A percentile compares a stretch with the other conserved stretches of the same genome.
These are phyloP conservation scores for Lasiurus cinereus DNA, from an alignment of 2,113 vertebrate species.

Conservation along the genomic window DNA sequence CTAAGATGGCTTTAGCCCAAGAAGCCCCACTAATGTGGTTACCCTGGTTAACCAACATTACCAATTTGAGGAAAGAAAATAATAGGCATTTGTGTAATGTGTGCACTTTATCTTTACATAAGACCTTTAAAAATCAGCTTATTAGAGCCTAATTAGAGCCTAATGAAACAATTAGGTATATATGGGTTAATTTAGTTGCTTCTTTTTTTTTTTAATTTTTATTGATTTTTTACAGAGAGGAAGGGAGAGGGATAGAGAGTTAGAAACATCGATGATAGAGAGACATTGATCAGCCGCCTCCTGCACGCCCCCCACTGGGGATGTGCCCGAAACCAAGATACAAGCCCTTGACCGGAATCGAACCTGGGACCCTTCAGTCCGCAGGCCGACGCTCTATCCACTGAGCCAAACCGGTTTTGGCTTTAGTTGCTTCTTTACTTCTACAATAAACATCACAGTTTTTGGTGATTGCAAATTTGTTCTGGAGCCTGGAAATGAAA, in stretches of 20 bases:
- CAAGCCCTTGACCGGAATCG: no score
- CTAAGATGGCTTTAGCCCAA: neutral
- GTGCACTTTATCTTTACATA: slow-evolving; percentile 44
- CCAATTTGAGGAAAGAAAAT: neutral
- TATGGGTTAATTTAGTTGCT: neutral
- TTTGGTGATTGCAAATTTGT: neutral
- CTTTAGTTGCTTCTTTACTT: slow-evolving; percentile 18
- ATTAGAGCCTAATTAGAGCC: slow-evolving; percentile 53
- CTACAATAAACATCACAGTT: neutral
- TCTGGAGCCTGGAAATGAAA: slow-evolving; percentile 54
- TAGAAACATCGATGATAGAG: no score
- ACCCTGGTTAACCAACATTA: neutral
- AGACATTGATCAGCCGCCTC: no score
- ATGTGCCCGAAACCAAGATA: no score
- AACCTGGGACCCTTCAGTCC: no score
- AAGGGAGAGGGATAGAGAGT: no score
- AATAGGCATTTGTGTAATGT: neutral
- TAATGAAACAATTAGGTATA: slow-evolving; percentile 54
- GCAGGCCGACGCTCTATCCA: no score
- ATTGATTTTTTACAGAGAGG: no score
- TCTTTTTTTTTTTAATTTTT: no score
- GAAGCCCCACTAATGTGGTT: neutral
- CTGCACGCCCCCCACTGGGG: no score
- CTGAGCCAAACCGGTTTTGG: no score
- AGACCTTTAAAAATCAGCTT: slow-evolving; percentile 56